phyloP scores from a whole-genome alignment of 2,888 invertebrate genomes.

The Thymelicus lineola region DNA sequence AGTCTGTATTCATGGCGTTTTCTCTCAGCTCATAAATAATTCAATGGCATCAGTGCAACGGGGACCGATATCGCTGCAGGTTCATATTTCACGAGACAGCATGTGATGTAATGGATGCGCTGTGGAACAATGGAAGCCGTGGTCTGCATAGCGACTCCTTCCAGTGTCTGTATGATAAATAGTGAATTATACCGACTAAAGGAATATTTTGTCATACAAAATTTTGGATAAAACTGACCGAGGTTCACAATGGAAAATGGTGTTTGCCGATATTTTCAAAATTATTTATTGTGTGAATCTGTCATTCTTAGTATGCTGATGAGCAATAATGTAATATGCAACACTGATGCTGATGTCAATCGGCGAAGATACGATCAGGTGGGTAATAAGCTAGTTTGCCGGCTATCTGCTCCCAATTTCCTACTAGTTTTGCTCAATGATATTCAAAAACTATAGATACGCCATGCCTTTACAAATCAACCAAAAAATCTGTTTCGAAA shows the following conservation, averaged over 20 bases:
- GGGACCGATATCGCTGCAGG: constrained; percentile 65
- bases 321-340: too few relatives aligned
- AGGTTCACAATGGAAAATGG: too few relatives aligned
- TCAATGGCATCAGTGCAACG: constrained; percentile 51
- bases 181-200: constrained; percentile 7
- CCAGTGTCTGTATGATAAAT: constrained; percentile 28
- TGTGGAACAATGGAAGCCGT: constrained; percentile 13
- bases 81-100: constrained; percentile 73
- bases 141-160: constrained; percentile 48
- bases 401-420: too few relatives aligned
- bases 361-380: too few relatives aligned
- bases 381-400: too few relatives aligned
- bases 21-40: constrained; percentile 67
- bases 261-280: background rate
- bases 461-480: too few relatives aligned
- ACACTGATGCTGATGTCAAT: too few relatives aligned
- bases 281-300: too few relatives aligned
- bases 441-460: too few relatives aligned
- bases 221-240: background rate
- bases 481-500: too few relatives aligned
- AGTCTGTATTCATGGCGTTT: constrained; percentile 45
- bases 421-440: too few relatives aligned
- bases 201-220: background rate
- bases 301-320: too few relatives aligned
- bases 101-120: constrained; percentile 40